These are phyloP conservation scores for Anguilla anguilla DNA, from an alignment of 2,797 vertebrate species.

Conservation along the genomic window DNA sequence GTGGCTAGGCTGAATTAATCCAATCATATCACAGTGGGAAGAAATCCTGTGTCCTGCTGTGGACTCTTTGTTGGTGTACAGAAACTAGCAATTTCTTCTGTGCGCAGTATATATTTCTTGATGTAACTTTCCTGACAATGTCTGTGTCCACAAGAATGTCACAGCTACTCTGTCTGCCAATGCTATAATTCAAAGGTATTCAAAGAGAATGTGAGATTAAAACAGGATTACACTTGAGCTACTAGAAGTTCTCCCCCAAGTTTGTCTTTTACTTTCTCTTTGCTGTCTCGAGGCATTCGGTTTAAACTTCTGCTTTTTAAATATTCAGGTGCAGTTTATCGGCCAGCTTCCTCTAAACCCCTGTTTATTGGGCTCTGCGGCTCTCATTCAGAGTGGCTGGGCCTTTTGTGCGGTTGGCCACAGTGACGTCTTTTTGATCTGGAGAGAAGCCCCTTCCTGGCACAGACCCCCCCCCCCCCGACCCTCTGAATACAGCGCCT, in stretches of 20 bases:
- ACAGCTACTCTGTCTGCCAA: not conserved
- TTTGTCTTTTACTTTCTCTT: not conserved
- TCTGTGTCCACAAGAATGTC: not conserved
- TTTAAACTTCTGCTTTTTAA: not conserved
- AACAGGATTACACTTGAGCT: not conserved
- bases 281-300: not conserved
- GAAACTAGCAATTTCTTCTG: not conserved
- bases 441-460: not conserved
- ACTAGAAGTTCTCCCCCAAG: not conserved
- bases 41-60: not conserved
- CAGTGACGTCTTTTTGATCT: not conserved
- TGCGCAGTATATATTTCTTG: not conserved
- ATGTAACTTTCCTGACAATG: not conserved
- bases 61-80: not conserved
- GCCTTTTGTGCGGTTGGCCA: constrained; percentile 11
- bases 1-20: not conserved
- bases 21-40: not conserved
- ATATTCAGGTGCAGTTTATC: not conserved
- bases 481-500: not conserved
- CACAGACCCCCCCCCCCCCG: not conserved
- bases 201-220: not conserved
- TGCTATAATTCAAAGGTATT: not conserved
- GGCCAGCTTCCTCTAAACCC: not conserved
- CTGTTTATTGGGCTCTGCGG: not conserved
- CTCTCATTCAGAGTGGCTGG: not conserved